phyloP scores from a whole-genome alignment of 2,797 vertebrate genomes.

The Halcyon chelicuti region DNA sequence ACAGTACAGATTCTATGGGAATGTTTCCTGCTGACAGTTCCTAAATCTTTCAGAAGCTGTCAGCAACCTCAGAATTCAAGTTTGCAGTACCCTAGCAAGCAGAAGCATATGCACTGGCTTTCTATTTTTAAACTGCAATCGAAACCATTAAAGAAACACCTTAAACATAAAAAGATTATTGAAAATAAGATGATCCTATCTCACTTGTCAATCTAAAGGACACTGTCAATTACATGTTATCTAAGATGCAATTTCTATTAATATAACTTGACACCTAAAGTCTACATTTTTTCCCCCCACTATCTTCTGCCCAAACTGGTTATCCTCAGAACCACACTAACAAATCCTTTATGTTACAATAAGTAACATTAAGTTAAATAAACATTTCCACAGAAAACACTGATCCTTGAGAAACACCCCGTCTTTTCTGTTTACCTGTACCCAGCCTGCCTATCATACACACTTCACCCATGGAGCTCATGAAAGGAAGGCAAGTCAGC shows the following conservation, averaged over 20 bases:
- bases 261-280: conserved; percentile 69
- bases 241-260: conserved; percentile 62
- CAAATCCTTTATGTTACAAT: not conserved
- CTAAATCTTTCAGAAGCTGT: conserved; percentile 85
- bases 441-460: not conserved
- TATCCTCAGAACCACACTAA: conserved; percentile 48
- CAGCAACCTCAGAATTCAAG: conserved; percentile 81
- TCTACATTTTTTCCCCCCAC: not conserved
- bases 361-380: conserved; percentile 15
- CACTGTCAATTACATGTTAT: conserved; percentile 66
- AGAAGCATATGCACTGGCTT: conserved; percentile 61
- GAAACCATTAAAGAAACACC: conserved; percentile 66
- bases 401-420: not conserved
- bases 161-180: conserved; percentile 74
- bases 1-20: conserved; percentile 71
- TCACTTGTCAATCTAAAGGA: conserved; percentile 73
- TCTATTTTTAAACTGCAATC: conserved; percentile 78
- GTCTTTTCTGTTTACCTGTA: not conserved
- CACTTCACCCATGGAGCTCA: not conserved
- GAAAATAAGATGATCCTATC: conserved; percentile 73
- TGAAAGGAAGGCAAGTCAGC: not conserved
- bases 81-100: conserved; percentile 76
- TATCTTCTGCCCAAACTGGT: conserved; percentile 71
- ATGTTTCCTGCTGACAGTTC: conserved; percentile 78
- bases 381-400: conserved; percentile 1